Percentiles rank a stretch among this genome's conserved stretches.
These are phyloP conservation scores for Habropoda laboriosa DNA, from an alignment of 1,140 invertebrate genomes.

Conservation along the genomic window DNA sequence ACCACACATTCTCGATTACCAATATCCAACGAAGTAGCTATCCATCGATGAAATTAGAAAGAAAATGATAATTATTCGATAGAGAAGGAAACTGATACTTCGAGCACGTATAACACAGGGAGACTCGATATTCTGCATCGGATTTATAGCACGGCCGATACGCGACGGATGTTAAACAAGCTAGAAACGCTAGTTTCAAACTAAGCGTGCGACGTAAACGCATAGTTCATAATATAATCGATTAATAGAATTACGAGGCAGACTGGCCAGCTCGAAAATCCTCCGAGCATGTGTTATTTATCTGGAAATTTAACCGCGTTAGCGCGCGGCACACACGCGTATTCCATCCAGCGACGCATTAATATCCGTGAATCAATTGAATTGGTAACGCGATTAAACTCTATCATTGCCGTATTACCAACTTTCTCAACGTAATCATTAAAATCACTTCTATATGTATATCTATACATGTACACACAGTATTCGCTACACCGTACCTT, in stretches of 20 bases:
- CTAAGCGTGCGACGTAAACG: not conserved
- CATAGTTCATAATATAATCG: not conserved
- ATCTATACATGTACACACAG: no score
- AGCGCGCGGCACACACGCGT: conserved; percentile 39
- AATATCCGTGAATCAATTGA: conserved; percentile 60
- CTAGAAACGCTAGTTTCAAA: not conserved
- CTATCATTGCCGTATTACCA: conserved; percentile 54
- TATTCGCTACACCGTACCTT: not conserved
- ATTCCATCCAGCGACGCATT: conserved; percentile 39
- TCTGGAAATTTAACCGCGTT: conserved; percentile 53
- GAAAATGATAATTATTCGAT: no score
- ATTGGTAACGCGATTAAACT: conserved; percentile 56
- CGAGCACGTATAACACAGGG: not conserved
- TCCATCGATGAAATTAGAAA: no score
- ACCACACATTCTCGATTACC: no score
- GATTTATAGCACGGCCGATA: not conserved
- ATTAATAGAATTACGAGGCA: conserved; percentile 24
- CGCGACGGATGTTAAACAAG: not conserved
- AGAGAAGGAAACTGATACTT: not conserved
- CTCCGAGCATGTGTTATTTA: conserved; percentile 38
- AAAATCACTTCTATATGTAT: conserved; percentile 33
- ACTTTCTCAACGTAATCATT: conserved; percentile 23
- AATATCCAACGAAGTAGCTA: no score
- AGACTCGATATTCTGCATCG: not conserved
- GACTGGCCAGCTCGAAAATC: not conserved